Evolutionary conservation across 2,888 invertebrate genomes (phyloP), one percentile per base, ranked within the genome.

Genomic region (Merodon equestris): DNA sequence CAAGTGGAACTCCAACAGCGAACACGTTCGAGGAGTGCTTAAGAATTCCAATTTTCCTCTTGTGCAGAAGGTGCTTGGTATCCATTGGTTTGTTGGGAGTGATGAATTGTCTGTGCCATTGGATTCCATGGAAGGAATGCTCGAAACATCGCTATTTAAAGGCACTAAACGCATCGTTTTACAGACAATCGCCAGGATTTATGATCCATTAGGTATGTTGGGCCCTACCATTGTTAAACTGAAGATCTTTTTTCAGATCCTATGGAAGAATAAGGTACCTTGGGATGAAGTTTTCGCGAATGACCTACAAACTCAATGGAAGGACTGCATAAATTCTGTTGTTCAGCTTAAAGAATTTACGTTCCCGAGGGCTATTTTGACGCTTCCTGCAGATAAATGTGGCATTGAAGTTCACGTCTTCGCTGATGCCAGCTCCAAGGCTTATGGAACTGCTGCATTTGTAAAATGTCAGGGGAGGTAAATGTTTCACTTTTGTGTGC

Each of bases 371-470:
- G 15, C 38, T 0, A 38, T 18, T 10, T 36, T 47, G 7, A 13
- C 60, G 1, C 19, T 10, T 40, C n/a, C 40, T 40, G 3, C 40
- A n/a, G 12, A n/a, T 10, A n/a, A 40, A n/a, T n/a, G 12, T 40
- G 10, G 40, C n/a, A 12, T 56, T n/a, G 42, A 66, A 2, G 42
- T 56, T 5, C 66, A 67, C 12, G 50, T 66, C 18, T 66, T 57
- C 44, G 56, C 67, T 10, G 67, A 67, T 44, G 67, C 67, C 1
- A 67, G 57, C 27, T 9, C 48, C 7, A 57, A 67, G 54, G 67
- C 67, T 1, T 50, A 57, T 17, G 67, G 67, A 15, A 27, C 56
- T 3, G 56, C 56, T 1, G 56, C 56, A 0, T 66, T 48, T 19
- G 42, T 66, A 7, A 47, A 42, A 10, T 18, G 18, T 27, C 27